phyloP scores from a whole-genome alignment of 2,888 invertebrate genomes.

The Pterostichus niger region DNA sequence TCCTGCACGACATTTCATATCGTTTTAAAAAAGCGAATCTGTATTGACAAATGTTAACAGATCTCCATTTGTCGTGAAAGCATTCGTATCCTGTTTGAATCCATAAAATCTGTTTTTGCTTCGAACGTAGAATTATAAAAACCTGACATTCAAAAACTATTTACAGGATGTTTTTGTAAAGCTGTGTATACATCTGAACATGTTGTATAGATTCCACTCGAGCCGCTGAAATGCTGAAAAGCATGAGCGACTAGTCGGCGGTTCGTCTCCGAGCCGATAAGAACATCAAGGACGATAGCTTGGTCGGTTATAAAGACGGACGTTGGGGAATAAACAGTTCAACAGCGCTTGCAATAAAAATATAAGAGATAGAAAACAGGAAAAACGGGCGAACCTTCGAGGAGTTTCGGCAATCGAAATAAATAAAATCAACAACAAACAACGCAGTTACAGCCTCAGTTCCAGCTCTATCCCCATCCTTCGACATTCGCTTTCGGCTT shows the following conservation, averaged over 20 bases:
- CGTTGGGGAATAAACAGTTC: constrained; percentile 65
- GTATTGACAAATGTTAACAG: too few species aligned
- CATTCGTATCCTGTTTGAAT: not conserved
- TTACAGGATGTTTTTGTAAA: constrained; percentile 21
- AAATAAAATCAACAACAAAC: constrained; percentile 66
- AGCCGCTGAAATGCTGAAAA: constrained; percentile 16
- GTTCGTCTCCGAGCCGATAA: constrained; percentile 49
- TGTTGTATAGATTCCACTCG: constrained; percentile 12
- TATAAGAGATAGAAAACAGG: constrained; percentile 64
- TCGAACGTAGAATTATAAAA: not conserved
- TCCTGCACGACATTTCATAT: too few species aligned
- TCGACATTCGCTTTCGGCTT: constrained; percentile 1
- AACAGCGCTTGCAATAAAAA: constrained; percentile 63
- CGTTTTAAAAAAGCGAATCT: too few species aligned
- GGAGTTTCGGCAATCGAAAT: constrained; percentile 61
- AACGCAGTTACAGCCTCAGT: constrained; percentile 49
- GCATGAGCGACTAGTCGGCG: constrained; percentile 17
- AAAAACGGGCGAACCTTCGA: constrained; percentile 28
- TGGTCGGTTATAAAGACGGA: constrained; percentile 63
- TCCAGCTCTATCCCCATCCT: not conserved
- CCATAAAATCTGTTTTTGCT: too few species aligned
- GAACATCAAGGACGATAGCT: constrained; percentile 61
- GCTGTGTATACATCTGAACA: constrained; percentile 4
- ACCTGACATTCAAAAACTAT: constrained; percentile 21
- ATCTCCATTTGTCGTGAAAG: not conserved